Conservation (phyloP, 2,888 invertebrate species). For the Nezara viridula region DNA sequence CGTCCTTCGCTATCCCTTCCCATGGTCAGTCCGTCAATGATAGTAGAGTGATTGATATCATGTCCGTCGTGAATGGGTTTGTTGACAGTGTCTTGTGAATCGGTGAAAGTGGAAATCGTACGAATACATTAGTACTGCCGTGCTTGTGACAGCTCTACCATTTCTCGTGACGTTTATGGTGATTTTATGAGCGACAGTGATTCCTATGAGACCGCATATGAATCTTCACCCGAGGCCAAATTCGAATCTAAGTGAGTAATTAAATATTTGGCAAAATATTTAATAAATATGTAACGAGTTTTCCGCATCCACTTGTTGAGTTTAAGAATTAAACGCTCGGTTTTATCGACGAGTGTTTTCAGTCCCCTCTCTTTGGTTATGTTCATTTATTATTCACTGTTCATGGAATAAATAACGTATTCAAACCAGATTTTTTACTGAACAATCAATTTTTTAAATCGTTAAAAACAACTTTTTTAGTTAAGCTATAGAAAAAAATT, state of each 20-base stretch:
- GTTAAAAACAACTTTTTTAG: too few species aligned
- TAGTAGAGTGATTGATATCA: not conserved
- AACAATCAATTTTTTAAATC: too few species aligned
- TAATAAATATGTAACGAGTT: too few species aligned
- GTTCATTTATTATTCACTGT: not conserved
- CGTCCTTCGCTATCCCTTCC: not conserved
- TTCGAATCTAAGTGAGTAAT: conserved; percentile 18
- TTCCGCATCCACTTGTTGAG: not conserved
- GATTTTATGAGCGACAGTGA: conserved; percentile 33
- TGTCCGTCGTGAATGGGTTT: not conserved
- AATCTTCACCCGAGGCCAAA: conserved; percentile 23
- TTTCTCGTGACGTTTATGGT: not conserved
- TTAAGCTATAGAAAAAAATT: too few species aligned
- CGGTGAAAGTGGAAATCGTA: not conserved
- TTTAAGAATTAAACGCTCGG: not conserved
- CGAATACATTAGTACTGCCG: not conserved
- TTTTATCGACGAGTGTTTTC: not conserved
- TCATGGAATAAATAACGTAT: too few species aligned
- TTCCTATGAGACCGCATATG: conserved; percentile 6
- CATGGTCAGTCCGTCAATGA: conserved; percentile 35
- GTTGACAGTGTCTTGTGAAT: not conserved
- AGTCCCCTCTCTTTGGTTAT: not conserved
- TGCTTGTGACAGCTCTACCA: not conserved
- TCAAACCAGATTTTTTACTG: too few species aligned
- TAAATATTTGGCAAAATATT: not conserved